phyloP scores from a whole-genome alignment of 2,888 invertebrate species.

The Callimorpha dominula region DNA sequence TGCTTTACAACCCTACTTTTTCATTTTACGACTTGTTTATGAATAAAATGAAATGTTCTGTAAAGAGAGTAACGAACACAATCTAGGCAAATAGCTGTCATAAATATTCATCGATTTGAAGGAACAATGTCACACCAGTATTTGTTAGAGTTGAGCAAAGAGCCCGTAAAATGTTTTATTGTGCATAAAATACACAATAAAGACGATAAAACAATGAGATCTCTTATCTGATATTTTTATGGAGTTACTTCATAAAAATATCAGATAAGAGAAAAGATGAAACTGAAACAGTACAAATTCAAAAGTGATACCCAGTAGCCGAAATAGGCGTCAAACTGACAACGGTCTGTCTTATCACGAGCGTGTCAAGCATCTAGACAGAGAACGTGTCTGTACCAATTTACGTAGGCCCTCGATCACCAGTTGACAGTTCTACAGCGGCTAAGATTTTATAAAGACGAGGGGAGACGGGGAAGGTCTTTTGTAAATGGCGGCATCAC shows the following conservation, averaged over 20 bases:
- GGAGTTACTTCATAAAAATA: slow-evolving; percentile 40
- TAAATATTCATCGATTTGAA: slow-evolving; percentile 33
- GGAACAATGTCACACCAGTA: slow-evolving; percentile 39
- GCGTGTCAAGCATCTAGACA: slow-evolving; percentile 67
- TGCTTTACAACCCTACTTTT: slow-evolving; percentile 1
- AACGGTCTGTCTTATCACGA: slow-evolving; percentile 71
- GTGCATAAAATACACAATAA: slow-evolving; percentile 48
- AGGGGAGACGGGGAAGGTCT: slow-evolving; percentile 57
- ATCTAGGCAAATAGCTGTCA: slow-evolving; percentile 23
- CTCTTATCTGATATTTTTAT: too few relatives aligned
- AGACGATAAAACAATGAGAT: slow-evolving; percentile 36
- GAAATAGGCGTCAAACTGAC: slow-evolving; percentile 77
- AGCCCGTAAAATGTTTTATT: slow-evolving; percentile 47
- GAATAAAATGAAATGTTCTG: slow-evolving; percentile 17
- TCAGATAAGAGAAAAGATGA: slow-evolving; percentile 25
- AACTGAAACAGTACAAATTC: slow-evolving; percentile 51
- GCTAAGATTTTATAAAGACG: slow-evolving; percentile 43
- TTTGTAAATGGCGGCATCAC: slow-evolving; percentile 64
- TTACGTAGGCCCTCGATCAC: slow-evolving; percentile 52
- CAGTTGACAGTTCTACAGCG: slow-evolving; percentile 34
- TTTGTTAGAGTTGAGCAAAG: slow-evolving; percentile 31
- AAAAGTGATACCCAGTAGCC: slow-evolving; percentile 70
- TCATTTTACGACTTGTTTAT: slow-evolving; percentile 13
- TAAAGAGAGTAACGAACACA: slow-evolving; percentile 18
- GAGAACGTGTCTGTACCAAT: slow-evolving; percentile 62